phyloP scores from a whole-genome alignment of 2,113 vertebrate genomes.

The Brachypodius melanocephalos region DNA sequence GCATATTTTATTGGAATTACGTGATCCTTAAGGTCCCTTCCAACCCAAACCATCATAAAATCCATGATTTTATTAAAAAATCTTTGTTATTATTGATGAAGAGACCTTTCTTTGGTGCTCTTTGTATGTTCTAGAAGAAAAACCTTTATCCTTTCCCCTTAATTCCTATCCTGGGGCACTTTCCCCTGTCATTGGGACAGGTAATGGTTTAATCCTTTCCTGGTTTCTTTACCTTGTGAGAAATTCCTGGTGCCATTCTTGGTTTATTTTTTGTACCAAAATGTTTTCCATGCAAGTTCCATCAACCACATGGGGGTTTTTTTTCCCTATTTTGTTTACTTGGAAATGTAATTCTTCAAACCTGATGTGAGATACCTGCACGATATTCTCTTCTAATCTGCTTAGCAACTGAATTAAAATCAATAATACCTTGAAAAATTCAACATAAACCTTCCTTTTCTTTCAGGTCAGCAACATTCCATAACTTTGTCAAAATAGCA shows the following conservation, averaged over 20 bases:
- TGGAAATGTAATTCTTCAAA: neutral
- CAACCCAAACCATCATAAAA: neutral
- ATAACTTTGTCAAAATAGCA: conserved; percentile 95
- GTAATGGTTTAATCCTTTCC: neutral
- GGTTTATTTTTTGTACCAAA: neutral
- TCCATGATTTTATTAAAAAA: neutral
- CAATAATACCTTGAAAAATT: neutral
- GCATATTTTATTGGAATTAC: neutral
- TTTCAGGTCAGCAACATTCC: conserved; percentile 88
- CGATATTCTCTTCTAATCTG: neutral
- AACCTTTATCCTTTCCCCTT: neutral
- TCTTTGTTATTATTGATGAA: neutral
- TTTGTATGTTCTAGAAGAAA: neutral
- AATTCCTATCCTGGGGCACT: neutral
- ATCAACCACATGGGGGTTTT: fast-evolving
- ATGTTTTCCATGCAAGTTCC: neutral
- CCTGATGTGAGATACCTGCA: neutral
- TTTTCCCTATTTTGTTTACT: neutral
- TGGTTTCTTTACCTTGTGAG: neutral
- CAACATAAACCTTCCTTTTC: neutral
- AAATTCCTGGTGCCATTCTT: neutral
- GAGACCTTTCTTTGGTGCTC: neutral
- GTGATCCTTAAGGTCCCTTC: neutral
- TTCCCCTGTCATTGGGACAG: neutral
- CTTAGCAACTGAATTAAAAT: neutral